Percentiles rank a stretch among this genome's conserved stretches.
Conservation (phyloP, 2,113 vertebrate species). For the Leucoraja erinaceus region DNA sequence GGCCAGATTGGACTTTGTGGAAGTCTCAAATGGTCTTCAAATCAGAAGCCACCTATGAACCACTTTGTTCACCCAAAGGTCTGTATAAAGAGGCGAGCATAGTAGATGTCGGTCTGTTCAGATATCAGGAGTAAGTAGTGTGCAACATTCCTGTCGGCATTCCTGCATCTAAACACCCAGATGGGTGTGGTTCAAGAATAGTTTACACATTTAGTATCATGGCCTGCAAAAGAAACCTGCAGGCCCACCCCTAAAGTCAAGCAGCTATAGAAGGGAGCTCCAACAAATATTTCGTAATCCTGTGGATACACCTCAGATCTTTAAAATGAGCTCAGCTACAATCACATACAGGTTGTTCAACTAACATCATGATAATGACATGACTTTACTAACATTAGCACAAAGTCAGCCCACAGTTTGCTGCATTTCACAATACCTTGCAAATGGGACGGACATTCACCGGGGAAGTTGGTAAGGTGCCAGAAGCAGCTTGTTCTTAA, state of each 20-base stretch:
- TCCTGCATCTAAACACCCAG: not conserved
- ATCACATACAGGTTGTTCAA: not conserved
- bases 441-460: no score
- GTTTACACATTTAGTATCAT: not conserved
- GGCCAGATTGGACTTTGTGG: not conserved
- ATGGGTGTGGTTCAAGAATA: constrained; percentile 17
- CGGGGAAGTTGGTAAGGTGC: no score
- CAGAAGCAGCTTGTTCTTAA: no score
- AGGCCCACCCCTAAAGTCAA: not conserved
- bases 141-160: constrained; percentile 8
- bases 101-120: not conserved
- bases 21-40: not conserved
- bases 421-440: not conserved
- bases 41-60: not conserved
- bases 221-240: not conserved
- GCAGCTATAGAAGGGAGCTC: not conserved
- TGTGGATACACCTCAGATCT: not conserved
- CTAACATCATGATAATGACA: not conserved
- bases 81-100: no score
- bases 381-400: not conserved
- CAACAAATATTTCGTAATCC: not conserved
- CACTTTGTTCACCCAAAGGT: not conserved
- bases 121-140: not conserved
- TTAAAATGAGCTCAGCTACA: not conserved
- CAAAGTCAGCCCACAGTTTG: not conserved